phyloP scores from a whole-genome alignment of 1,140 invertebrate genomes.

The Lepidurus couesii region DNA sequence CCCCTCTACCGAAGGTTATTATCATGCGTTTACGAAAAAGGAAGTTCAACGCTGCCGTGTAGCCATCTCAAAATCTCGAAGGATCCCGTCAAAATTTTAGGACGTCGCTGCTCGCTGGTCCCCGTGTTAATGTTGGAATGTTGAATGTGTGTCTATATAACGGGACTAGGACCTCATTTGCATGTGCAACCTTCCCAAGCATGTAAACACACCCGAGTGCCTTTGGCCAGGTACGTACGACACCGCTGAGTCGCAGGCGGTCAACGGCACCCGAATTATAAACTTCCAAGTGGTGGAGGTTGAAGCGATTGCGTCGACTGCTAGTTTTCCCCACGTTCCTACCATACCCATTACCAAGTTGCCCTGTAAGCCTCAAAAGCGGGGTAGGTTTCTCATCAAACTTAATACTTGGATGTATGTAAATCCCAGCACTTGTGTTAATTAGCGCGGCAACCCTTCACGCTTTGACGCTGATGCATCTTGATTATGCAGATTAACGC shows the following conservation, averaged over 20 bases:
- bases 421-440: not conserved
- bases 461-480: not conserved
- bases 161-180: slow-evolving; percentile 10
- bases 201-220: not conserved
- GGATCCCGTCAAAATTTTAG: too few species aligned
- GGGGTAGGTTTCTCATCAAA: too few species aligned
- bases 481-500: not conserved
- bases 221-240: not conserved
- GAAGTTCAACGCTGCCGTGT: not conserved
- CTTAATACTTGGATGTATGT: too few species aligned
- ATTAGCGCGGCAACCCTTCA: not conserved
- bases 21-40: not conserved
- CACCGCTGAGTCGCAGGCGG: not conserved
- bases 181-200: not conserved
- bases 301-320: not conserved
- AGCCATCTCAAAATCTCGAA: too few species aligned
- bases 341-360: too few species aligned
- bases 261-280: not conserved
- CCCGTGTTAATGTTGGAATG: too few species aligned
- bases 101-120: too few species aligned
- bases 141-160: not conserved
- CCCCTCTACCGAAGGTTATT: not conserved
- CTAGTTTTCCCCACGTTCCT: too few species aligned
- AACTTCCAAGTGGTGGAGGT: slow-evolving; percentile 1
- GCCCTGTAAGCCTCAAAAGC: too few species aligned